phyloP scores from a whole-genome alignment of 2,888 invertebrate species.

The Papilio protenor region DNA sequence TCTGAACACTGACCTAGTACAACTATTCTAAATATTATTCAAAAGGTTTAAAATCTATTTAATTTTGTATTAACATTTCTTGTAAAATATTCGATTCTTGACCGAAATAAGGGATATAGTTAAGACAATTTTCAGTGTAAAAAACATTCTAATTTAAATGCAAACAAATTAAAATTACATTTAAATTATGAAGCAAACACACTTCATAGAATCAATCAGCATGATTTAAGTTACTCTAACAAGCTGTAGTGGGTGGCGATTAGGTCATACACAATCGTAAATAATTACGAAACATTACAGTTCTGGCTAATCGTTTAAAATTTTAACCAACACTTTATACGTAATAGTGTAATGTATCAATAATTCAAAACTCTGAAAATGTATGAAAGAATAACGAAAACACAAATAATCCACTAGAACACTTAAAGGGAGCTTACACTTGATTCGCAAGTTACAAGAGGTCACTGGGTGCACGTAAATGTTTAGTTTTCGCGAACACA shows the following conservation, averaged over 20 bases:
- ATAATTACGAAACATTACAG: constrained; percentile 34
- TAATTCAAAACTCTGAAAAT: background rate
- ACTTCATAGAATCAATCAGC: constrained; percentile 18
- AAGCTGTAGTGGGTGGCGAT: constrained; percentile 66
- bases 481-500: constrained; percentile 59
- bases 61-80: background rate
- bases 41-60: background rate
- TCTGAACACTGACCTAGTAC: background rate
- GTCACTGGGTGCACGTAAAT: constrained; percentile 5
- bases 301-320: constrained; percentile 13
- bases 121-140: background rate
- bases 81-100: background rate
- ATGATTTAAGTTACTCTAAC: constrained; percentile 44
- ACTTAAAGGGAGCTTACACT: constrained; percentile 32
- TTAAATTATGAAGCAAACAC: background rate
- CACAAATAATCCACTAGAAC: constrained; percentile 46
- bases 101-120: background rate
- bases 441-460: constrained; percentile 10
- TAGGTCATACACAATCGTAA: constrained; percentile 63
- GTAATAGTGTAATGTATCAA: background rate
- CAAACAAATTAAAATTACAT: background rate
- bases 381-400: background rate
- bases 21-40: background rate
- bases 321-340: constrained; percentile 11
- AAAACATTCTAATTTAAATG: background rate